Evolutionary conservation across 2,113 vertebrate genomes (phyloP).

Genomic region (Epinephelus moara): DNA sequence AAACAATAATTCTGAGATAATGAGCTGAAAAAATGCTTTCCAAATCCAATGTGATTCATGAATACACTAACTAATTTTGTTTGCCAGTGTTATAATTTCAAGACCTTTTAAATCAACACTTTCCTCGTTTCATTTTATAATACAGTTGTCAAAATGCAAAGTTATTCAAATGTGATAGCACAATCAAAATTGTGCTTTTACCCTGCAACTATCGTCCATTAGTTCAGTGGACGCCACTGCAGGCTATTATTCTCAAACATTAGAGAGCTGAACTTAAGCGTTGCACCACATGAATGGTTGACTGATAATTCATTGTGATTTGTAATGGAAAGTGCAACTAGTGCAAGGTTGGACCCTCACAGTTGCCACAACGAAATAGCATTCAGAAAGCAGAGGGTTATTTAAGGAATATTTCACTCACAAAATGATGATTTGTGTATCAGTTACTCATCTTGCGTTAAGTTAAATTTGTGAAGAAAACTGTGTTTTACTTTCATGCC

Average conservation of each 20-base stretch:
- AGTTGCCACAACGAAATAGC: not conserved
- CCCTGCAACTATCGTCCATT: slow-evolving; percentile 36
- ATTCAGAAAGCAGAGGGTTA: not conserved
- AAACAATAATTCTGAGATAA: slow-evolving; percentile 60
- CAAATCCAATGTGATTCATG: slow-evolving; percentile 63
- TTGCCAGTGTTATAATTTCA: slow-evolving; percentile 45
- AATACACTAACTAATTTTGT: slow-evolving; percentile 53
- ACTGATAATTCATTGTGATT: slow-evolving; percentile 8
- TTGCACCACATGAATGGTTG: slow-evolving; percentile 17
- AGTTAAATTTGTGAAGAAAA: too few relatives aligned
- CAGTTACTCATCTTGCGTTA: too few relatives aligned
- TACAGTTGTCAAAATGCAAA: slow-evolving; percentile 65
- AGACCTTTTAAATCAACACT: slow-evolving; percentile 45
- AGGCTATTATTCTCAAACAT: slow-evolving; percentile 12
- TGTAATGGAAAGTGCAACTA: not conserved
- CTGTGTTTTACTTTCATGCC: too few relatives aligned
- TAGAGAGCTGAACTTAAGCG: slow-evolving; percentile 2
- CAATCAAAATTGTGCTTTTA: slow-evolving; percentile 48
- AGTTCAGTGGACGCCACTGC: slow-evolving; percentile 13
- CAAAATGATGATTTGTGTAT: too few relatives aligned
- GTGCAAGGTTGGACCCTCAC: not conserved
- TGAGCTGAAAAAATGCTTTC: slow-evolving; percentile 53
- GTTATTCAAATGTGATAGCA: slow-evolving; percentile 56
- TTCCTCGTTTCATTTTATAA: slow-evolving; percentile 57
- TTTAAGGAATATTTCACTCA: not conserved